Evolutionary conservation across 2,888 invertebrate species (phyloP).

Genomic region (Phragmatobia fuliginosa): DNA sequence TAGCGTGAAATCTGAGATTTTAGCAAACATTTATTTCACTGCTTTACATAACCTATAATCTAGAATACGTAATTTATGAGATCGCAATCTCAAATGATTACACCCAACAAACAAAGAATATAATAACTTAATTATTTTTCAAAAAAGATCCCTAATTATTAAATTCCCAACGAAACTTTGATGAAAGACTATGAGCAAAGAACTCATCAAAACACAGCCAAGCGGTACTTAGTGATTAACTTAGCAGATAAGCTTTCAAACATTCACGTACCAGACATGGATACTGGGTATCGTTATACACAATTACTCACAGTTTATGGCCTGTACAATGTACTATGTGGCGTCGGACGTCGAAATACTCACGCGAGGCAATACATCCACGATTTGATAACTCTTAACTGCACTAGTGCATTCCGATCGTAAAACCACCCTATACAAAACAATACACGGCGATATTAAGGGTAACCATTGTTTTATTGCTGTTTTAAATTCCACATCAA

Average conservation of each 20-base stretch:
- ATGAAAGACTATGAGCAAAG: slow-evolving; percentile 19
- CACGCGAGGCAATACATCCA: slow-evolving; percentile 68
- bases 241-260: slow-evolving; percentile 44
- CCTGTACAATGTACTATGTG: slow-evolving; percentile 35
- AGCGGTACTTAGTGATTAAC: slow-evolving; percentile 25
- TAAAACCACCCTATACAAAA: slow-evolving; percentile 64
- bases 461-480: slow-evolving; percentile 67
- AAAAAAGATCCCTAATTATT: slow-evolving; percentile 10
- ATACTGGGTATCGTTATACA: slow-evolving; percentile 46
- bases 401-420: slow-evolving; percentile 58
- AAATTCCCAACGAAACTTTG: slow-evolving; percentile 11
- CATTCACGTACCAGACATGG: slow-evolving; percentile 46
- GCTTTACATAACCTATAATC: neutral
- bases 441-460: slow-evolving; percentile 65
- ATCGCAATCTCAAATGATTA: neutral
- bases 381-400: slow-evolving; percentile 62
- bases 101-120: neutral
- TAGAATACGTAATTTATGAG: neutral
- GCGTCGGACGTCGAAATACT: slow-evolving; percentile 57
- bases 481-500: slow-evolving; percentile 68
- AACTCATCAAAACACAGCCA: slow-evolving; percentile 21
- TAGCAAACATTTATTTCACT: neutral
- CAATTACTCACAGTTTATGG: slow-evolving; percentile 51
- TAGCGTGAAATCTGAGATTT: too few relatives aligned
- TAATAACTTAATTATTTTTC: slow-evolving; percentile 15